Percentiles rank a stretch among this genome's conserved stretches.
Conservation (phyloP, 2,113 vertebrate genomes). For the Barbus barbus region DNA sequence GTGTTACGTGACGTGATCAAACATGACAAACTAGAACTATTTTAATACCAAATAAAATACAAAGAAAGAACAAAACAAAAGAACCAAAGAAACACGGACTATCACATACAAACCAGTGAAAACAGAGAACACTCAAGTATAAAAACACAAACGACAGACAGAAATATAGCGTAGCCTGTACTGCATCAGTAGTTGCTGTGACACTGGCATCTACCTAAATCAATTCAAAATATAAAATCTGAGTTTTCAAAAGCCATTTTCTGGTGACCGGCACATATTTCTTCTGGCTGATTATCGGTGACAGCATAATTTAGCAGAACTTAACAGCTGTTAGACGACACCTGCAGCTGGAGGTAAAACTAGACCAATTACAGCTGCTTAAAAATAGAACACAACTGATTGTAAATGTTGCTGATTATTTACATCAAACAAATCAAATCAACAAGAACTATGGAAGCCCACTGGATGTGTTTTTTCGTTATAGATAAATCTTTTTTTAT, state of each 20-base stretch:
- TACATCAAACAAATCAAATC: neutral
- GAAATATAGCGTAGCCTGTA: neutral
- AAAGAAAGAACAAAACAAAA: no score
- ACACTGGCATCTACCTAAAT: neutral
- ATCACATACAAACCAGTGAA: neutral
- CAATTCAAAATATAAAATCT: neutral
- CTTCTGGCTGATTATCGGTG: neutral
- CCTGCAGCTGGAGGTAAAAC: neutral
- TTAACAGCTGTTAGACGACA: neutral
- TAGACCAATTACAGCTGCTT: neutral
- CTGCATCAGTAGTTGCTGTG: neutral
- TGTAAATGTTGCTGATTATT: neutral
- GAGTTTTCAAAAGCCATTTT: neutral
- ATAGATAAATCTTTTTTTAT: neutral
- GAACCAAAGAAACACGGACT: neutral
- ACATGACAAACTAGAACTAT: neutral
- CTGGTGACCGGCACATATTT: neutral
- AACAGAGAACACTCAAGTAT: neutral
- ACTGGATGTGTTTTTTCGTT: neutral
- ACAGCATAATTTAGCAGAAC: neutral
- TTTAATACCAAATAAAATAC: neutral
- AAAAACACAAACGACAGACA: constrained; percentile 4
- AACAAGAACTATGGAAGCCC: neutral
- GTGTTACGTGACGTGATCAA: neutral
- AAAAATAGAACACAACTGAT: constrained; percentile 5